These are phyloP conservation scores for Antennarius maculatus DNA, from an alignment of 2,797 vertebrate genomes.

Conservation along the genomic window DNA sequence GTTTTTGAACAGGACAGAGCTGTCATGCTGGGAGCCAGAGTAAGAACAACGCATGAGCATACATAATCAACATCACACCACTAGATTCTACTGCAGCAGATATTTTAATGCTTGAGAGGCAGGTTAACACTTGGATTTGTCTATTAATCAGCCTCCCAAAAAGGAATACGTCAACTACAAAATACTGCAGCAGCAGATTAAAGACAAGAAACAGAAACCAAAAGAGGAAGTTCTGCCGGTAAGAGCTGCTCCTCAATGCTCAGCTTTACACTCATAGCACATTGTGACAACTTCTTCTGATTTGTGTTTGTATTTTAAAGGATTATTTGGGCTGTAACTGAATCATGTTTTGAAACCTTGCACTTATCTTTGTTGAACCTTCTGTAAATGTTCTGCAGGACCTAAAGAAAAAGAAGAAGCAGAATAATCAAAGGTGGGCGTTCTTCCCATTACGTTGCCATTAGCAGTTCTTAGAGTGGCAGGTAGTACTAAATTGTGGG, in stretches of 20 bases:
- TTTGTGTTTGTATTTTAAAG: neutral
- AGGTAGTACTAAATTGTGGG: neutral
- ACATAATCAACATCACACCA: neutral
- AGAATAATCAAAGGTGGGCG: constrained; percentile 82
- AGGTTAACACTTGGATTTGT: neutral
- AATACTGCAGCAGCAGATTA: constrained; percentile 86
- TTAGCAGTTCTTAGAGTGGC: too few relatives aligned
- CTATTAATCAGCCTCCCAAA: constrained; percentile 85
- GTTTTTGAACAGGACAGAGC: constrained; percentile 92
- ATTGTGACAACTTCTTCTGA: too few relatives aligned
- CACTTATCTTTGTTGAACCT: neutral
- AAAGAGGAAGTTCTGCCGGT: constrained; percentile 82
- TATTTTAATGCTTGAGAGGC: neutral
- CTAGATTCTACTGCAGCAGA: neutral
- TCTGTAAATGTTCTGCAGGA: constrained; percentile 57
- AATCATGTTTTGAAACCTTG: neutral
- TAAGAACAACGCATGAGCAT: constrained; percentile 53
- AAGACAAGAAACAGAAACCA: constrained; percentile 80
- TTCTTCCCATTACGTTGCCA: neutral
- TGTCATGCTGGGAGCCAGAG: constrained; percentile 94
- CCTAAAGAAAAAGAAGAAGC: constrained; percentile 82
- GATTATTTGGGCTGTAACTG: neutral
- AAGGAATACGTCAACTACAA: constrained; percentile 90
- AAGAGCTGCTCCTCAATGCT: constrained; percentile 42
- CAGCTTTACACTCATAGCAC: neutral